These are phyloP conservation scores for Drosophila leontia DNA, from an alignment of 1,140 invertebrate genomes.

Conservation along the genomic window DNA sequence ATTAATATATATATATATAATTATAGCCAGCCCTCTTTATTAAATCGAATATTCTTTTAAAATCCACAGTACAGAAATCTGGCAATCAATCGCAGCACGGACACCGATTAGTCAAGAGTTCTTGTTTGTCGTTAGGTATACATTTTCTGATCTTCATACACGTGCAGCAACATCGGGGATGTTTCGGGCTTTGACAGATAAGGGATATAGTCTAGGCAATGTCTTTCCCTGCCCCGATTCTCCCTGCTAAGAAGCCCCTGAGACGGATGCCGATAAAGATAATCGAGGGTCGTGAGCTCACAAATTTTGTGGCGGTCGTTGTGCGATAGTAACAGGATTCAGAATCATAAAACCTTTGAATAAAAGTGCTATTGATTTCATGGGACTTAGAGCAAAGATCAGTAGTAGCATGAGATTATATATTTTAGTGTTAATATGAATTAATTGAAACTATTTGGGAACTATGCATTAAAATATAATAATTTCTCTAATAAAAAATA, in stretches of 20 bases:
- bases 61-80: slow-evolving; percentile 6
- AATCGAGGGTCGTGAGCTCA: slow-evolving; percentile 1
- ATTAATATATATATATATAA: too few relatives aligned
- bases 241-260: slow-evolving; percentile 2
- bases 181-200: slow-evolving; percentile 22
- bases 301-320: background rate
- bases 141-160: slow-evolving; percentile 48
- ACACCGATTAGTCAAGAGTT: slow-evolving; percentile 47
- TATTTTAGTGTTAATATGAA: background rate
- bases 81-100: slow-evolving; percentile 13
- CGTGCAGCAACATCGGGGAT: slow-evolving; percentile 2
- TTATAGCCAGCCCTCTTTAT: too few relatives aligned
- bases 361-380: background rate
- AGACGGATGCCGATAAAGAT: background rate
- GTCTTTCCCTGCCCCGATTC: background rate
- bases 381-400: background rate
- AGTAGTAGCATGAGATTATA: slow-evolving; percentile 4
- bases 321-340: slow-evolving; percentile 8
- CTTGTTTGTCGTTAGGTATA: slow-evolving; percentile 17
- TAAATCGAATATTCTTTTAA: too few relatives aligned
- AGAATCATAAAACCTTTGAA: background rate
- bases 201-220: background rate
- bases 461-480: background rate
- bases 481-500: too few relatives aligned
- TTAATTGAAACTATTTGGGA: background rate